Percentiles rank a stretch among this genome's conserved stretches.
phyloP scores from a whole-genome alignment of 2,888 invertebrate genomes.

The Xestia ashworthii region DNA sequence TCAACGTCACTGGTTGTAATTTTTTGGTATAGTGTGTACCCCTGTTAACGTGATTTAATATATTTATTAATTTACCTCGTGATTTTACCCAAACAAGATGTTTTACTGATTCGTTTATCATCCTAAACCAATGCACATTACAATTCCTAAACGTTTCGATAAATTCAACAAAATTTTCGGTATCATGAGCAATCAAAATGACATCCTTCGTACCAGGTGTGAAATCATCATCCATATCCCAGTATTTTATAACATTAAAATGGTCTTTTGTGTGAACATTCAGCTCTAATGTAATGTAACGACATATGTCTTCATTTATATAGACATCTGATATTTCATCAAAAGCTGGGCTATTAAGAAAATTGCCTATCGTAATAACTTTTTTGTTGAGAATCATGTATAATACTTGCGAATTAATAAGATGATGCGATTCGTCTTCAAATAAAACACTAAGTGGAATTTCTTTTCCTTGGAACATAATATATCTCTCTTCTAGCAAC shows the following conservation, averaged over 20 bases:
- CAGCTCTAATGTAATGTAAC: slow-evolving; percentile 39
- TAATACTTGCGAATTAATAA: slow-evolving; percentile 40
- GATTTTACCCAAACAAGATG: slow-evolving; percentile 40
- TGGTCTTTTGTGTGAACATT: not conserved
- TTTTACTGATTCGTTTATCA: no score
- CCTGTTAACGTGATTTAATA: slow-evolving; percentile 33
- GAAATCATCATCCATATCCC: slow-evolving; percentile 5
- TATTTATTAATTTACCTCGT: slow-evolving; percentile 27
- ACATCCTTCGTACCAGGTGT: slow-evolving; percentile 27
- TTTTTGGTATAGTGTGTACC: not conserved
- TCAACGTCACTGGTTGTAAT: slow-evolving; percentile 15
- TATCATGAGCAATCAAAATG: slow-evolving; percentile 38
- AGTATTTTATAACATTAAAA: slow-evolving; percentile 20
- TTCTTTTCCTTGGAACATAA: slow-evolving; percentile 48
- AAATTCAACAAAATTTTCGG: slow-evolving; percentile 23
- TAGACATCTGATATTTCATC: slow-evolving; percentile 36
- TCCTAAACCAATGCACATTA: slow-evolving; percentile 52
- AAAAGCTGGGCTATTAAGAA: slow-evolving; percentile 28
- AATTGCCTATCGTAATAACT: slow-evolving; percentile 34
- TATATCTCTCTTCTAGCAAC: slow-evolving; percentile 36
- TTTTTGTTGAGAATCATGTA: slow-evolving; percentile 42
- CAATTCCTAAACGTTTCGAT: slow-evolving; percentile 1
- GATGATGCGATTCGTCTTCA: slow-evolving; percentile 6
- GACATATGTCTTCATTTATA: slow-evolving; percentile 30
- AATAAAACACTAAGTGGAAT: slow-evolving; percentile 18